Base-by-base conservation (phyloP, 64 coral and sea anemone genomes). In the Dendronephthya gigantea region DNA sequence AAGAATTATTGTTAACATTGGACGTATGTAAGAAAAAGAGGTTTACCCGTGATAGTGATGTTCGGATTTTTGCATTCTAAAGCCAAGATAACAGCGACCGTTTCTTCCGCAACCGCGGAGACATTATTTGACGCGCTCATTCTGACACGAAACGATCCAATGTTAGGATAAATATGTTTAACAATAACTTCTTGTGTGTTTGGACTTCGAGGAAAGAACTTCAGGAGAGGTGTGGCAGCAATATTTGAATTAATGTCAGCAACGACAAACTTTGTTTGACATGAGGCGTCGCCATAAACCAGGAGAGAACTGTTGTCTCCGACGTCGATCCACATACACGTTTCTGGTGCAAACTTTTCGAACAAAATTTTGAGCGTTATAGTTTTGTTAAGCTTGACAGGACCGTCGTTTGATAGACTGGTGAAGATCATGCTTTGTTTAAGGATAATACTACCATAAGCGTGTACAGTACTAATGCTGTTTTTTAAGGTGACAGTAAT, bases 41-140 rank as follows among this genome's bases (percentile, higher is more conserved):
- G 48, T 90, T 39, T 75, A 96, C 94, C 86, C 68, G 49, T 40
- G 41, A 96, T 83, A 4, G 58, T 35, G 12, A 90, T 86, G 22
- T 86, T 49, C 15, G 94, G 94, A 51, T 83, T 85, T 1, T 59
- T 75, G 23, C 94, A 96, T 3, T 35, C 25, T 0, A 83, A n/a
- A 1, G n/a, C 31, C 3, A 88, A 17, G 15, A 82, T 85, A 22
- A 88, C 85, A 30, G 88, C 91, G 29, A 90, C 85, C 35, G 74
- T 48, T 34, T 82, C 48, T 1, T 40, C 0, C 2, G 52, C 23
- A 14, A 84, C 41, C 50, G 32, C 22, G 27, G 90, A 92, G 2
- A 96, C 91, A 23, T 49, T 75, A 50, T 96, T 96, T 0, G 35
- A 49, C 17, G 90, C 94, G 48, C 79, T 88, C 32, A 96, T 85